phyloP scores from a whole-genome alignment of 92 coral and sea anemone species.

The Galaxea fascicularis region DNA sequence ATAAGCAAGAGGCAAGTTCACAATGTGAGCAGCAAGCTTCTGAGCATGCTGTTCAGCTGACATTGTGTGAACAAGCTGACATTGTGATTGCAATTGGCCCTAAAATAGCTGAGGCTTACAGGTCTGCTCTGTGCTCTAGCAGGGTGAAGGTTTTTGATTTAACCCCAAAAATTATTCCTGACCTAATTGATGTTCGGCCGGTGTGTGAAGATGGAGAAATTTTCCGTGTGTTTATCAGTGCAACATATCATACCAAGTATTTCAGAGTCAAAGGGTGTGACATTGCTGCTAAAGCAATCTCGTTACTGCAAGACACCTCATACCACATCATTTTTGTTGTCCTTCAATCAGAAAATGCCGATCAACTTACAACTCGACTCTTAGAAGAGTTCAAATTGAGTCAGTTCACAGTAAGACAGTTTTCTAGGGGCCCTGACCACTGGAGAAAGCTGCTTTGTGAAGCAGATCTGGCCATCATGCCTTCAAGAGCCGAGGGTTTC shows the following conservation, averaged over 20 bases:
- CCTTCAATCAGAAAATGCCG: neutral
- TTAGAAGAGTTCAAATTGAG: neutral
- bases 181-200: slow-evolving; percentile 10
- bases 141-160: slow-evolving; percentile 14
- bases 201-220: neutral
- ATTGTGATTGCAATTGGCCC: slow-evolving; percentile 39
- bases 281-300: slow-evolving; percentile 34
- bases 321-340: slow-evolving; percentile 15
- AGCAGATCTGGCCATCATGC: slow-evolving; percentile 34
- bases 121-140: neutral
- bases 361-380: neutral
- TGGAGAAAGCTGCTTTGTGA: slow-evolving; percentile 7
- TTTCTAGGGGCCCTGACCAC: neutral
- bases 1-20: neutral
- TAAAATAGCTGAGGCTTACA: slow-evolving; percentile 34
- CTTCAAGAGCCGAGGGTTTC: slow-evolving; percentile 46
- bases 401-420: slow-evolving; percentile 18
- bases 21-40: neutral
- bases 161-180: slow-evolving; percentile 12
- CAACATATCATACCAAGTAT: slow-evolving; percentile 25
- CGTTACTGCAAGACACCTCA: neutral
- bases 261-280: slow-evolving; percentile 23
- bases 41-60: slow-evolving; percentile 20
- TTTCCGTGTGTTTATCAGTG: slow-evolving; percentile 20
- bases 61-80: slow-evolving; percentile 14